Evolutionary conservation across 2,888 invertebrate species (phyloP).

Genomic region (Dolichopus griseipennis): DNA sequence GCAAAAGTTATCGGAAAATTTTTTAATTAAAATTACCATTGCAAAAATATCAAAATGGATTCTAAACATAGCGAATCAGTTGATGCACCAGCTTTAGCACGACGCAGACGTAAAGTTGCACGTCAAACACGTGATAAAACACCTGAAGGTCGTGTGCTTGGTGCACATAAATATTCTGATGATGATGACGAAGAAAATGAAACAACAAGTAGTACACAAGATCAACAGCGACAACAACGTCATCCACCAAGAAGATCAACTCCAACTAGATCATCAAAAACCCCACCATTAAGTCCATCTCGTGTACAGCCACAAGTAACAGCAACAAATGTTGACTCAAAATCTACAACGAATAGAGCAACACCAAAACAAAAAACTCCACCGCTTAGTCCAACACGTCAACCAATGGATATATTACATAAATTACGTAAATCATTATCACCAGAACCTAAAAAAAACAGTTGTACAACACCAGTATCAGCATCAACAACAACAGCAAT

Average conservation of each 20-base stretch:
- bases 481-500: background rate
- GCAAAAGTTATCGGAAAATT: too few species aligned
- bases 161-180: constrained; percentile 27
- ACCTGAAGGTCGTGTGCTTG: constrained; percentile 39
- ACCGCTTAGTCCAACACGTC: constrained; percentile 21
- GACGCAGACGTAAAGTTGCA: constrained; percentile 52
- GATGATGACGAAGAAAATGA: constrained; percentile 29
- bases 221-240: background rate
- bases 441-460: background rate
- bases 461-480: background rate
- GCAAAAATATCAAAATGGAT: background rate
- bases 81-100: constrained; percentile 44
- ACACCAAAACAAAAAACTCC: constrained; percentile 2
- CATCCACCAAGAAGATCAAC: background rate
- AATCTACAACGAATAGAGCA: background rate
- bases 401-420: background rate
- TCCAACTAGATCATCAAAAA: background rate
- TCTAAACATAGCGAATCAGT: background rate
- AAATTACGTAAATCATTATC: background rate
- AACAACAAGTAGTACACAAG: constrained; percentile 16
- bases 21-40: too few species aligned
- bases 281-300: background rate
- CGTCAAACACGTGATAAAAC: constrained; percentile 54
- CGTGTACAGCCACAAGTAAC: background rate
- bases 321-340: background rate